Conservation (phyloP, 2,888 invertebrate species). For the Sphecodes monilicornis region DNA sequence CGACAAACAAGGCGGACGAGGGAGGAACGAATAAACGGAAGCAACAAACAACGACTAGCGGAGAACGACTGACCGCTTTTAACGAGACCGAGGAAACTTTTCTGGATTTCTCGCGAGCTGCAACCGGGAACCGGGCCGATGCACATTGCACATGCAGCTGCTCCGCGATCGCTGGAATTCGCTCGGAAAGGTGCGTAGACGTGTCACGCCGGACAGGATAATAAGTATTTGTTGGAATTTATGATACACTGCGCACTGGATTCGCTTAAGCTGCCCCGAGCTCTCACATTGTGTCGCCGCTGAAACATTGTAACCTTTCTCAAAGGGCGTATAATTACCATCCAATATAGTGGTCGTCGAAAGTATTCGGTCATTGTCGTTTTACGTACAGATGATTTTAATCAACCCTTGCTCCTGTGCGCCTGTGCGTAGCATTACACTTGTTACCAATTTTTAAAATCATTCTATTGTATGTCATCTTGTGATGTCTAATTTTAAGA, state of each 20-base stretch:
- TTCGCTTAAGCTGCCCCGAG: constrained; percentile 22
- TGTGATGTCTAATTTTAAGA: background rate
- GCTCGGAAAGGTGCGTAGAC: constrained; percentile 48
- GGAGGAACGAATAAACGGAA: constrained; percentile 52
- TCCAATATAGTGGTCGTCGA: constrained; percentile 1
- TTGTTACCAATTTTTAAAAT: background rate
- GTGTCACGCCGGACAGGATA: constrained; percentile 58
- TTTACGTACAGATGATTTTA: background rate
- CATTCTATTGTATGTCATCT: background rate
- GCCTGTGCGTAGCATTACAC: background rate
- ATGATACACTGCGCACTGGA: constrained; percentile 40
- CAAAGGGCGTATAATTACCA: background rate
- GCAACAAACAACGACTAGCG: constrained; percentile 55
- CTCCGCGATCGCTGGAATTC: constrained; percentile 57
- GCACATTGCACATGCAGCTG: constrained; percentile 41
- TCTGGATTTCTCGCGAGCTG: constrained; percentile 54
- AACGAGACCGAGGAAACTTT: constrained; percentile 57
- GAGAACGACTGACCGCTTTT: constrained; percentile 46
- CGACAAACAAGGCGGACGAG: background rate
- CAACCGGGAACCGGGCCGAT: constrained; percentile 37
- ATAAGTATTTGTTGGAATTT: constrained; percentile 62
- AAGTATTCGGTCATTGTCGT: background rate
- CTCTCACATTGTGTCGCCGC: constrained; percentile 40
- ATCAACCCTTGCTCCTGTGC: background rate
- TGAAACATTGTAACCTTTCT: constrained; percentile 22